Evolutionary conservation across 2,888 invertebrate genomes (phyloP), one percentile per base, ranked within the genome.

Genomic region (Andrena flavipes): DNA sequence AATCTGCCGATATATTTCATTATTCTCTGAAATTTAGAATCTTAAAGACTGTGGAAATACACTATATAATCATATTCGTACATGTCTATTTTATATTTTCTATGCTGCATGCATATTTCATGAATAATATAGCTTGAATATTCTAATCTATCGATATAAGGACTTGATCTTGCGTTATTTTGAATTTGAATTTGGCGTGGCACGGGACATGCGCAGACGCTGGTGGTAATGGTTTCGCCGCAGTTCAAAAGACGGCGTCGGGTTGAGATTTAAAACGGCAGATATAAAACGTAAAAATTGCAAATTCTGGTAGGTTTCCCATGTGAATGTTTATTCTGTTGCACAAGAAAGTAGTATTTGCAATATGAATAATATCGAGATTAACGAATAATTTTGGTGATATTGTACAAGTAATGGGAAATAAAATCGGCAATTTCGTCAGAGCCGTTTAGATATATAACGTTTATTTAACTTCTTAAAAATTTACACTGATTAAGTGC

Each of bases 401-500:
- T n/a, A 26, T 68, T 0, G 56, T 29, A n/a, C 16, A 26, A 10
- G 2, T 29, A 1, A n/a, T 48, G 1, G 60, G 10, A 30, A 29
- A 42, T 51, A 42, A 33, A 30, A 30, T 29, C 5, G 10, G 13
- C 23, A 29, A 30, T 56, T 51, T 23, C 2, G n/a, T 26, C 64
- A 48, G 8, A 26, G 1, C 59, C 29, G n/a, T n/a, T n/a, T n/a
- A n/a, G n/a, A 49, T 42, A 26, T 65, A 20, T 29, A 70, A 70
- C 63, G 60, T 89, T 89, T 86, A 87, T 82, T 84, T 59, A 35
- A 80, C 69, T 64, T 60, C 48, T 74, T 76, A 84, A 77, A 13
- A 42, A 42, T 13, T 73, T 78, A 87, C 68, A 85, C n/a, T 65
- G 59, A 59, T 70, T 5, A 42, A 13, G 42, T 42, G 42, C 42